Percentiles rank a stretch among this genome's conserved stretches.
These are phyloP conservation scores for Ooceraea biroi DNA, from an alignment of 1,140 invertebrate species.

Conservation along the genomic window DNA sequence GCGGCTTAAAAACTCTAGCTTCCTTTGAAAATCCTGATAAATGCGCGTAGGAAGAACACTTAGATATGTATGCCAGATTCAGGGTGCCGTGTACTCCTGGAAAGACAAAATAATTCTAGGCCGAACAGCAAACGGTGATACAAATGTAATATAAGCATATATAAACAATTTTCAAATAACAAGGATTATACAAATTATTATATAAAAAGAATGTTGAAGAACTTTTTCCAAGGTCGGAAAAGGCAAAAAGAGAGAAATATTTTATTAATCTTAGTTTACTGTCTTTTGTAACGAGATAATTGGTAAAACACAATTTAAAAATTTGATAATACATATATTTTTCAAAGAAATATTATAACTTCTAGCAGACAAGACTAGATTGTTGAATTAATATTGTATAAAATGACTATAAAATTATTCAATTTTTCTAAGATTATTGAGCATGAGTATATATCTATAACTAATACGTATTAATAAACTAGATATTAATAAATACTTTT, in stretches of 20 bases:
- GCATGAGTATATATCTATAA: not conserved
- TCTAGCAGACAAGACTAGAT: too few relatives aligned
- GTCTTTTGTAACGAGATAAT: not conserved
- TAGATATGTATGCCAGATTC: conserved; percentile 66
- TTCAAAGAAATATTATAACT: too few relatives aligned
- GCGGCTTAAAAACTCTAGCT: conserved; percentile 86
- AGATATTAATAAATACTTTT: not conserved
- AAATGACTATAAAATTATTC: not conserved
- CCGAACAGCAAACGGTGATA: conserved; percentile 82
- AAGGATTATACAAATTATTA: not conserved
- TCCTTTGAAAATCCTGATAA: conserved; percentile 86
- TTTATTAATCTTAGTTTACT: conserved; percentile 7
- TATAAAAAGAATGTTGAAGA: conserved; percentile 37
- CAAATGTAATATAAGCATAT: conserved; percentile 67
- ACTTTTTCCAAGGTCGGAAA: not conserved
- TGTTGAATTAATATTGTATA: too few relatives aligned
- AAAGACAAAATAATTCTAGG: conserved; percentile 79
- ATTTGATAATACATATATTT: too few relatives aligned
- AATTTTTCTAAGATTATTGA: too few relatives aligned
- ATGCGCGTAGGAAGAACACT: conserved; percentile 81
- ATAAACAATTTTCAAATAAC: conserved; percentile 68
- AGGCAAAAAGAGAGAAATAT: not conserved
- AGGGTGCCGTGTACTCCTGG: conserved; percentile 31
- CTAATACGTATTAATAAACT: not conserved
- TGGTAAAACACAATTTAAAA: conserved; percentile 16